Evolutionary conservation across 1,140 invertebrate species (phyloP).

Genomic region (Scaptomyza montana): DNA sequence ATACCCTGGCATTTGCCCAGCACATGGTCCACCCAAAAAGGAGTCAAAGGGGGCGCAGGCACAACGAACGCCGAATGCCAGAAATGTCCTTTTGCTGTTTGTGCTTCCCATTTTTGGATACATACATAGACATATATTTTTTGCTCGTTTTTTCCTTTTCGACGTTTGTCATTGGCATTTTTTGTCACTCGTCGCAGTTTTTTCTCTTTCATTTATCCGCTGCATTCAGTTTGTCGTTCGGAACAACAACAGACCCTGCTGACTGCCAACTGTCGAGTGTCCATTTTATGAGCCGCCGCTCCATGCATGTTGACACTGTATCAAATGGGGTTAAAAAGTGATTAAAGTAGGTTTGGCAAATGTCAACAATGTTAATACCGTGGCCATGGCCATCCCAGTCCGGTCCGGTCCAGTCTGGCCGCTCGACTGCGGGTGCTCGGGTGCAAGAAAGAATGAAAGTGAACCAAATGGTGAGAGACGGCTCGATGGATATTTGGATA

Average conservation of each 20-base stretch:
- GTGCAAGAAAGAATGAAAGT: background rate
- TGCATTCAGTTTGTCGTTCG: slow-evolving; percentile 31
- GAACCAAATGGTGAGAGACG: background rate
- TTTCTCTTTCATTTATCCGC: slow-evolving; percentile 38
- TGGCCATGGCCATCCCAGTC: slow-evolving; percentile 47
- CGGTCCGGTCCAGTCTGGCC: slow-evolving; percentile 5
- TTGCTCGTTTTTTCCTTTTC: slow-evolving; percentile 54
- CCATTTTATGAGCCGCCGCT: slow-evolving; percentile 75
- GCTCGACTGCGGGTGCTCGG: slow-evolving; percentile 12
- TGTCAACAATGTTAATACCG: slow-evolving; percentile 82
- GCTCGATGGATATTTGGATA: background rate
- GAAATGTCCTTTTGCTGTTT: slow-evolving; percentile 28
- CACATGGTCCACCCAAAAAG: background rate
- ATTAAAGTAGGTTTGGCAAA: slow-evolving; percentile 83
- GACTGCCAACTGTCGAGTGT: slow-evolving; percentile 43
- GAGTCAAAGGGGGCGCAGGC: background rate
- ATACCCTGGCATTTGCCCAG: slow-evolving; percentile 14
- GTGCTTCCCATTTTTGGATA: slow-evolving; percentile 34
- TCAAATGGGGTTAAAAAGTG: slow-evolving; percentile 84
- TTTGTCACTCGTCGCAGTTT: slow-evolving; percentile 54
- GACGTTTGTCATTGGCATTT: slow-evolving; percentile 80
- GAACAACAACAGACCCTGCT: background rate
- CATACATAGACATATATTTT: slow-evolving; percentile 2
- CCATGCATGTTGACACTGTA: slow-evolving; percentile 81
- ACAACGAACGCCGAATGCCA: slow-evolving; percentile 8